Percentiles rank a stretch among this genome's conserved stretches.
Conservation (phyloP, 2,888 invertebrate genomes). For the Sisyra nigra region DNA sequence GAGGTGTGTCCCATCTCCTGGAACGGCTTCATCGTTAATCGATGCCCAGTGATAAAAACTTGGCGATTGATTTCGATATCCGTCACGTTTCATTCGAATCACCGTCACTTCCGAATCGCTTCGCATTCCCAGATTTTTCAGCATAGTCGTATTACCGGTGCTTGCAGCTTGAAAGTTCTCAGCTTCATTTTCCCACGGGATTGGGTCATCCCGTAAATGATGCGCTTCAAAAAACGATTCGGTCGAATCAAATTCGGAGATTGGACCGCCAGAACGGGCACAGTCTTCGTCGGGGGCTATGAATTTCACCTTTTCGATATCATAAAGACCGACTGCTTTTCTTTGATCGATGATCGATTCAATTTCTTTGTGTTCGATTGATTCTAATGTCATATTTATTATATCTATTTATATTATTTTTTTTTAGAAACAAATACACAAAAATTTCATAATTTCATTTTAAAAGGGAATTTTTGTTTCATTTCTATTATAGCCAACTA, state of each 20-base stretch:
- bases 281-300: not conserved
- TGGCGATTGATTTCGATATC: slow-evolving; percentile 18
- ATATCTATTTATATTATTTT: not conserved
- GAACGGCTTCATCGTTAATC: slow-evolving; percentile 28
- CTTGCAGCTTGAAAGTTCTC: not conserved
- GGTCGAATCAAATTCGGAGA: not conserved
- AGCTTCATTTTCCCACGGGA: not conserved
- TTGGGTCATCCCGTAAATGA: not conserved
- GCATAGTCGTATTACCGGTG: no score
- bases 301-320: slow-evolving; percentile 2
- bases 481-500: no score
- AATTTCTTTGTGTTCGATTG: slow-evolving; percentile 6
- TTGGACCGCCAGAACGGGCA: not conserved
- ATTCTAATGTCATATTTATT: slow-evolving; percentile 5
- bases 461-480: no score
- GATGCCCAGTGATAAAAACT: slow-evolving; percentile 28
- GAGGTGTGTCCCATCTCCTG: slow-evolving; percentile 38
- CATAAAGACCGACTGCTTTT: slow-evolving; percentile 5
- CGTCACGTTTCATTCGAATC: slow-evolving; percentile 31
- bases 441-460: no score
- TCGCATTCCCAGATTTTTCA: slow-evolving; percentile 22
- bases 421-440: not conserved
- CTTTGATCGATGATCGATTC: slow-evolving; percentile 7
- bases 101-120: slow-evolving; percentile 44
- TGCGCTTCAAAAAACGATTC: not conserved